Conservation (phyloP, 2,888 invertebrate genomes). For the Zaprionus bogoriensis region DNA sequence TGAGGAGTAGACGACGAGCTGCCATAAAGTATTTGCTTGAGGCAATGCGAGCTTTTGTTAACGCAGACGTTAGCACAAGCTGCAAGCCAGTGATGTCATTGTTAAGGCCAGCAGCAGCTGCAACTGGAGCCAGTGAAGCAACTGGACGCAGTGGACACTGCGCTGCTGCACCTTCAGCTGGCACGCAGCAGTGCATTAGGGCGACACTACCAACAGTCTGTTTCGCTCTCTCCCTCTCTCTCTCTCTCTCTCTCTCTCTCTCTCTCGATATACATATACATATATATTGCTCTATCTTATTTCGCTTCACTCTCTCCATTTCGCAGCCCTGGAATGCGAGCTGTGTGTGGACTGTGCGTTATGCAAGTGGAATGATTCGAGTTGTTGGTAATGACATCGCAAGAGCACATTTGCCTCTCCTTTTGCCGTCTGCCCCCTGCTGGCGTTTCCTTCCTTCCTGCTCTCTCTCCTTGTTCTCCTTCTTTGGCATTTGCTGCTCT, state of each 20-base stretch:
- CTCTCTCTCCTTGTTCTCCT: not conserved
- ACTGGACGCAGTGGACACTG: constrained; percentile 6
- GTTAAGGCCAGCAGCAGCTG: constrained; percentile 35
- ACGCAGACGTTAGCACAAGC: constrained; percentile 33
- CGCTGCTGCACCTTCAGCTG: constrained; percentile 3
- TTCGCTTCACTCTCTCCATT: too few relatives aligned
- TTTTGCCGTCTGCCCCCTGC: not conserved
- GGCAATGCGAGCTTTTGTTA: constrained; percentile 52
- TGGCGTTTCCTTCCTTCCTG: not conserved
- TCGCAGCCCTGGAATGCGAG: not conserved
- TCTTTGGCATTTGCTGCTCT: constrained; percentile 32
- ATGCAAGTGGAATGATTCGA: constrained; percentile 29
- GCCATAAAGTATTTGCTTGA: constrained; percentile 42
- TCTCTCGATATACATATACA: too few relatives aligned
- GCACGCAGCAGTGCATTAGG: constrained; percentile 15
- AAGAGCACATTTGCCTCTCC: constrained; percentile 41
- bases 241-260: too few relatives aligned
- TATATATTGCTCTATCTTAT: too few relatives aligned
- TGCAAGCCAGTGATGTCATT: constrained; percentile 44
- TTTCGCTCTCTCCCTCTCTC: too few relatives aligned
- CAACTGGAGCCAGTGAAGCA: not conserved
- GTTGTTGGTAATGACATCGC: constrained; percentile 43
- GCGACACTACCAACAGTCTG: too few relatives aligned
- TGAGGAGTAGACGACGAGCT: constrained; percentile 6
- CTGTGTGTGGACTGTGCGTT: not conserved